phyloP scores from a whole-genome alignment of 2,113 vertebrate genomes.

The Nymphicus hollandicus region DNA sequence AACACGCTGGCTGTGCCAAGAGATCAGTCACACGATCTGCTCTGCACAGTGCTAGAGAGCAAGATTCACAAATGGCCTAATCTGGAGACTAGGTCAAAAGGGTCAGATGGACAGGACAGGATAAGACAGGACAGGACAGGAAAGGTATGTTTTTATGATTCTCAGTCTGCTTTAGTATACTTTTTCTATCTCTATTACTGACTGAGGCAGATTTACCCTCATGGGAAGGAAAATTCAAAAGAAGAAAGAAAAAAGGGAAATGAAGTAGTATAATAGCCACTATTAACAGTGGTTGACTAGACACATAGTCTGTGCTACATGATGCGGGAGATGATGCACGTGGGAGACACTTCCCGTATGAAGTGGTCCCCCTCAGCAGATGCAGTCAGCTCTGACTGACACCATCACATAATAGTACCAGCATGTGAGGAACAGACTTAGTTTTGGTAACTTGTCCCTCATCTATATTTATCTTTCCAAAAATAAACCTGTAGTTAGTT shows the following conservation, averaged over 20 bases:
- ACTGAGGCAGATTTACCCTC: not conserved
- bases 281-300: not conserved
- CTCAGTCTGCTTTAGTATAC: not conserved
- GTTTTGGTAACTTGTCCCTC: not conserved
- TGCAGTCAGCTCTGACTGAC: not conserved
- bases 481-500: not conserved
- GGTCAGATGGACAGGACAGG: not conserved
- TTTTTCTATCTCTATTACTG: not conserved
- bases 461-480: not conserved
- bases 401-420: not conserved
- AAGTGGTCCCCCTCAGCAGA: not conserved
- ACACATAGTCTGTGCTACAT: not conserved
- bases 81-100: not conserved
- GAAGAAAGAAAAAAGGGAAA: not conserved
- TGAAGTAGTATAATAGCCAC: not conserved
- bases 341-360: not conserved
- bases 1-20: conserved; percentile 19
- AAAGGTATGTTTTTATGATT: not conserved
- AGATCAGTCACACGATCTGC: not conserved
- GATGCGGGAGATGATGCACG: not conserved
- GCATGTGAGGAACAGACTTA: not conserved
- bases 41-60: not conserved
- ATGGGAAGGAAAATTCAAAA: not conserved
- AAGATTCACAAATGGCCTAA: conserved; percentile 1
- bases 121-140: not conserved